Percentiles rank a stretch among this genome's conserved stretches.
phyloP scores from a whole-genome alignment of 2,797 vertebrate genomes.

The Nannoperca australis region DNA sequence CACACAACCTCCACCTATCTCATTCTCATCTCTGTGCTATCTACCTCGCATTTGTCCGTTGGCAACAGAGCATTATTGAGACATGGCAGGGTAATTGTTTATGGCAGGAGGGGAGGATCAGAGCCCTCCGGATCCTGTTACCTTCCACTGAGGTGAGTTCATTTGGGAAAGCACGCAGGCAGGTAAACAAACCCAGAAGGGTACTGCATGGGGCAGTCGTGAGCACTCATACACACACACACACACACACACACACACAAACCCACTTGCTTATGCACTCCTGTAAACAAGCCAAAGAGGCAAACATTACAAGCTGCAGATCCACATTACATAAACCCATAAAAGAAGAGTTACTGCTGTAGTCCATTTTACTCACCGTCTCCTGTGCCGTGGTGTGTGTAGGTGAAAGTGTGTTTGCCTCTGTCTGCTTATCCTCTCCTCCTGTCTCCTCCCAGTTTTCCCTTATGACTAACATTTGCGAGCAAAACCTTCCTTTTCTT shows the following conservation, averaged over 20 bases:
- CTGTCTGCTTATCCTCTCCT: neutral
- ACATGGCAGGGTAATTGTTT: conserved; percentile 27
- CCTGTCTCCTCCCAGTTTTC: conserved; percentile 12
- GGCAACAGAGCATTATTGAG: conserved; percentile 35
- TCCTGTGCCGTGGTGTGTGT: conserved; percentile 7
- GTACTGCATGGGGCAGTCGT: conserved; percentile 10
- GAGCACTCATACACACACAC: conserved; percentile 13
- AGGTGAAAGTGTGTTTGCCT: conserved; percentile 2
- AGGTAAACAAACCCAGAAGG: conserved; percentile 63
- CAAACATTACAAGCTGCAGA: neutral
- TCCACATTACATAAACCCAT: neutral
- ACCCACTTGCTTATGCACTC: neutral
- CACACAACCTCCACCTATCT: conserved; percentile 4
- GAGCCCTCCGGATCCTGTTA: conserved; percentile 38
- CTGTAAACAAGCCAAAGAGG: conserved; percentile 17
- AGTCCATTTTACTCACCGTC: conserved; percentile 48
- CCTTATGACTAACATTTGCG: conserved; percentile 5
- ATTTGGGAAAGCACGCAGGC: conserved; percentile 43
- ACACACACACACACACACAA: neutral
- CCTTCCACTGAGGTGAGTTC: conserved; percentile 64
- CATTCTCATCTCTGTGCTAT: neutral
- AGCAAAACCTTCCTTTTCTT: conserved; percentile 16
- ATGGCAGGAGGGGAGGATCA: conserved; percentile 25
- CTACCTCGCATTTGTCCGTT: conserved; percentile 40
- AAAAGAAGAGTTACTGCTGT: neutral